Evolutionary conservation across 2,888 invertebrate genomes (phyloP), one percentile per base, ranked within the genome.

Genomic region (Amphiduros pacificus): DNA sequence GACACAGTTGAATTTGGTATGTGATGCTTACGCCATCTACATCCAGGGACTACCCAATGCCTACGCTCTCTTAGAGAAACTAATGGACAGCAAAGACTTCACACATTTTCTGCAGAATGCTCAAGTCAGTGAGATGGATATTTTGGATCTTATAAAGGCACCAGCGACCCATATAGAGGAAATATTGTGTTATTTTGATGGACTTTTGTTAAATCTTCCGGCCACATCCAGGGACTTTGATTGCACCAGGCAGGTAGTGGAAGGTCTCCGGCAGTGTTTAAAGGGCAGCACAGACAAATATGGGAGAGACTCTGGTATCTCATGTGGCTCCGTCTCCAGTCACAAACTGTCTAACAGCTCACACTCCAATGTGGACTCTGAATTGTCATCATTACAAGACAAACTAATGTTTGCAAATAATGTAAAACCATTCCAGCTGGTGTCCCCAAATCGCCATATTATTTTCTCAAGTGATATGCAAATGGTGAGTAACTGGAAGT

Each of bases 331-430:
- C n/a, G n/a, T n/a, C 1, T 22, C 28, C 1, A 36, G 40, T 2
- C 55, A 53, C 9, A 40, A 44, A n/a, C 50, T 50, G 3, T 53
- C 62, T 11, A n/a, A 20, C 22, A 59, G 48, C 40, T 52, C 60
- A 31, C 53, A 64, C 24, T 58, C 64, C 59, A 67, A 64, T 55
- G 58, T 69, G 9, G 78, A 80, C 66, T 65, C 68, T 0, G 76
- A 80, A 61, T 73, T 81, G 20, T 66, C 74, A 64, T 73, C 71
- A 31, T 74, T 81, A 31, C 78, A 79, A 60, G 72, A 76, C 36
- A 66, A 73, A 49, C 74, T 80, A 1, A 69, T 76, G 26, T 79
- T 81, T 67, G 62, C 75, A 1, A 65, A 72, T 6, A 66, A 75
- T 28, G 41, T 56, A 24, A 6, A 40, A 28, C 14, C 50, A 24